A percentile compares a stretch with the other conserved stretches of the same genome.
Evolutionary conservation across 2,113 vertebrate species (phyloP).

Genomic region (Cercocebus atys): DNA sequence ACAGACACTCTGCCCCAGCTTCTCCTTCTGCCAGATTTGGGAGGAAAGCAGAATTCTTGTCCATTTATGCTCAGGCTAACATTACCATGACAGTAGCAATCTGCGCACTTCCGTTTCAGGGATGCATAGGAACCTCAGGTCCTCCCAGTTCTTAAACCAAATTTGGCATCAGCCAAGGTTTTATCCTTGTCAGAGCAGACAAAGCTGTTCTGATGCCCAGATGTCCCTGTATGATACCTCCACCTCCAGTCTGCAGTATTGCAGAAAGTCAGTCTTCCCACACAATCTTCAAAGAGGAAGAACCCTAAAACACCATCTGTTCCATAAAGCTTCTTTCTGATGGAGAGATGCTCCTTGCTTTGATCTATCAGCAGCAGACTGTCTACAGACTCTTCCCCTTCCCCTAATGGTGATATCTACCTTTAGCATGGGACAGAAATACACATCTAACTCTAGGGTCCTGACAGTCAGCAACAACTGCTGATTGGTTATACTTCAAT

Average conservation of each 20-base stretch:
- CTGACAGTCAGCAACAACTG: background rate
- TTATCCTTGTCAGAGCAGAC: background rate
- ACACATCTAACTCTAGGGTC: conserved; percentile 14
- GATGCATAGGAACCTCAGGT: background rate
- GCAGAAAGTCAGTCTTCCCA: background rate
- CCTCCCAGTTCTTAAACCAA: background rate
- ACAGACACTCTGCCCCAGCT: background rate
- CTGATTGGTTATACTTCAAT: background rate
- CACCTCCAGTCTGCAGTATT: background rate
- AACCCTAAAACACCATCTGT: background rate
- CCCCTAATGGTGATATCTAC: background rate
- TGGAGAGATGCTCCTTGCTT: background rate
- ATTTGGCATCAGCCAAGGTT: background rate
- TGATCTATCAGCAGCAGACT: background rate
- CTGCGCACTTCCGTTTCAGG: background rate
- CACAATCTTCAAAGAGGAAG: background rate
- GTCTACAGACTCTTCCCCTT: background rate
- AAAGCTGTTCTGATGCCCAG: background rate
- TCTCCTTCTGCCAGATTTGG: background rate
- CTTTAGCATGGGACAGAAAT: conserved; percentile 41
- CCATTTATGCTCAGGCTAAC: background rate
- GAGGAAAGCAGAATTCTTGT: background rate
- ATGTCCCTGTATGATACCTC: background rate
- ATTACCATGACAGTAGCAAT: background rate
- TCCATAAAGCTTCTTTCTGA: background rate